A percentile compares a stretch with the other conserved stretches of the same genome.
Conservation (phyloP, 2,888 invertebrate species). For the Crossocerus cetratus region DNA sequence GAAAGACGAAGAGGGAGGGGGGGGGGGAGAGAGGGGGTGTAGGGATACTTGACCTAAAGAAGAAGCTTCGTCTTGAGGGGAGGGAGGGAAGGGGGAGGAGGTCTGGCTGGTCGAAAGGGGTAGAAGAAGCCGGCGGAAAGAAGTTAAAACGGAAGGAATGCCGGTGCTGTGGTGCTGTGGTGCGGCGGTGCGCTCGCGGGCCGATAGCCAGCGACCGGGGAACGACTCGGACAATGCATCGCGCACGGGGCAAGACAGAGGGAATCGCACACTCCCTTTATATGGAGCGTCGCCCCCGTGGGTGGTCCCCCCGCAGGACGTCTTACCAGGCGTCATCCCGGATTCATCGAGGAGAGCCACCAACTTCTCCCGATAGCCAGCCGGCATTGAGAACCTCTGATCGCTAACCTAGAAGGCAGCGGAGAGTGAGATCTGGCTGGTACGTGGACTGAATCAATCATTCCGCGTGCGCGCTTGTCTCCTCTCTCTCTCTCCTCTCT, state of each 20-base stretch:
- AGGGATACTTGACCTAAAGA: conserved; percentile 14
- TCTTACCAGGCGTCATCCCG: conserved; percentile 66
- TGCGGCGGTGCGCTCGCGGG: conserved; percentile 13
- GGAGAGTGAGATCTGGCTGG: conserved; percentile 66
- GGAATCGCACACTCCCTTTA: conserved; percentile 64
- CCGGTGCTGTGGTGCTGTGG: conserved; percentile 53
- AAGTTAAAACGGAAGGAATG: conserved; percentile 65
- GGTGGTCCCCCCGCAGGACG: conserved; percentile 73
- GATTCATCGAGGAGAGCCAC: conserved; percentile 46
- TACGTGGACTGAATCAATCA: conserved; percentile 75
- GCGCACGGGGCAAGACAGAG: conserved; percentile 42
- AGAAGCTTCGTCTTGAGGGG: conserved; percentile 27
- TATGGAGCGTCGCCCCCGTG: conserved; percentile 75
- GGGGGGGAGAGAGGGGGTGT: neutral
- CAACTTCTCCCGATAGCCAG: too few species aligned
- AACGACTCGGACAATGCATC: conserved; percentile 65
- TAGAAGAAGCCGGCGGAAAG: conserved; percentile 53
- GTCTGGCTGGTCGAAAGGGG: conserved; percentile 22
- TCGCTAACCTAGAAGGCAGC: conserved; percentile 58
- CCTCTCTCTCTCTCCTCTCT: conserved; percentile 20
- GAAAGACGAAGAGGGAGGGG: neutral
- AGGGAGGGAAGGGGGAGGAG: conserved; percentile 17
- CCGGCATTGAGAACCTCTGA: conserved; percentile 64
- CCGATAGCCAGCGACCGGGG: too few species aligned
- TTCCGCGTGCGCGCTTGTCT: conserved; percentile 53